phyloP scores from a whole-genome alignment of 1,140 invertebrate species.

The Drosophila ananassae region DNA sequence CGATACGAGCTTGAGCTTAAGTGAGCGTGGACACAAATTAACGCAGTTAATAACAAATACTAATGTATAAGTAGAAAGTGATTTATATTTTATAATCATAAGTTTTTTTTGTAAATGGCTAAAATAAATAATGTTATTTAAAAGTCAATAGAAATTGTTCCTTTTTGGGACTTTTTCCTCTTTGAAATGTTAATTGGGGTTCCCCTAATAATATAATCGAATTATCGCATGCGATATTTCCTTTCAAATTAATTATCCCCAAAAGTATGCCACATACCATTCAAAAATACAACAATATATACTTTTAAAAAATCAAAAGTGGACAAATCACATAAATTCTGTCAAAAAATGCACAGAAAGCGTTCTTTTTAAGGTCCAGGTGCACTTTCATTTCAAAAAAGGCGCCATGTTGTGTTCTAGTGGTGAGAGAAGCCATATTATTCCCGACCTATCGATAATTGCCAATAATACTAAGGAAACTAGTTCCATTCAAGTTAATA shows the following conservation, averaged over 20 bases:
- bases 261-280: too few relatives aligned
- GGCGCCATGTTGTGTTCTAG: background rate
- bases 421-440: background rate
- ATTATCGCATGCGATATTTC: background rate
- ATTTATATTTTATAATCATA: slow-evolving; percentile 70
- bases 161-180: background rate
- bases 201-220: background rate
- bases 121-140: background rate
- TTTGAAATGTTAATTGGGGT: slow-evolving; percentile 22
- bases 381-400: background rate
- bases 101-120: slow-evolving; percentile 65
- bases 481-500: too few relatives aligned
- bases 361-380: background rate
- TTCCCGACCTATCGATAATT: too few relatives aligned
- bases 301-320: too few relatives aligned
- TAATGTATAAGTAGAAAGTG: slow-evolving; percentile 67
- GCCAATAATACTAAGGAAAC: too few relatives aligned
- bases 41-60: slow-evolving; percentile 50
- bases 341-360: too few relatives aligned
- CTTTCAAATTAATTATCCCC: too few relatives aligned
- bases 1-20: slow-evolving; percentile 55
- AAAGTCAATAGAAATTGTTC: background rate
- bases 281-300: too few relatives aligned
- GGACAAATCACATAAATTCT: too few relatives aligned
- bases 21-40: slow-evolving; percentile 52